Evolutionary conservation across 2,797 vertebrate genomes (phyloP).

Genomic region (Micrastur ruficollis): DNA sequence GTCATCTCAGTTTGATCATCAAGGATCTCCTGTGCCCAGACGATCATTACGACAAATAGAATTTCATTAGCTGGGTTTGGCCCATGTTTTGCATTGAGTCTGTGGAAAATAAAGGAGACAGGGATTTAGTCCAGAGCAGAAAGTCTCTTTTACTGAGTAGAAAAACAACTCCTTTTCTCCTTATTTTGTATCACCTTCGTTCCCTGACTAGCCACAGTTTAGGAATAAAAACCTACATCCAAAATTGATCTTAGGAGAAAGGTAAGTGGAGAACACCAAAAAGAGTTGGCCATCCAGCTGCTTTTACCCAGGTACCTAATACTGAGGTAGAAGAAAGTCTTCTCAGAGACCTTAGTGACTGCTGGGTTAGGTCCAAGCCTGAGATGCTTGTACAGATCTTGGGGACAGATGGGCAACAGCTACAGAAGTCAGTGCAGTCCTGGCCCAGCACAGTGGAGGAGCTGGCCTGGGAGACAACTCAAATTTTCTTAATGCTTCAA

Average conservation of each 20-base stretch:
- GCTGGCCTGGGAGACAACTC: not conserved
- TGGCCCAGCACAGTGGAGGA: not conserved
- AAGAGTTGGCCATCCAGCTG: not conserved
- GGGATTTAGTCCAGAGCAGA: not conserved
- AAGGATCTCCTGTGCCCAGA: not conserved
- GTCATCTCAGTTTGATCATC: constrained; percentile 31
- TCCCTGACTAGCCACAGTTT: not conserved
- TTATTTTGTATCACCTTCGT: not conserved
- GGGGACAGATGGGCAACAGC: not conserved
- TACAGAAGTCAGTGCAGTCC: not conserved
- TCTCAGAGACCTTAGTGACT: not conserved
- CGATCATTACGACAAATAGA: constrained; percentile 39
- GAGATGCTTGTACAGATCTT: not conserved
- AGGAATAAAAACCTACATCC: not conserved
- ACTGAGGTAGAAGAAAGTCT: not conserved
- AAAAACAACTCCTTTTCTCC: not conserved
- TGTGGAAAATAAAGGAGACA: not conserved
- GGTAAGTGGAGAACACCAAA: not conserved
- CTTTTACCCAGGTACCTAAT: not conserved
- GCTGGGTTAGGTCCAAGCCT: not conserved
- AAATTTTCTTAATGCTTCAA: not conserved
- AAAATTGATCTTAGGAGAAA: not conserved
- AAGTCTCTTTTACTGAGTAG: not conserved
- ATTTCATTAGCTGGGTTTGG: constrained; percentile 35
- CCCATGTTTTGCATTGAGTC: not conserved